phyloP scores from a whole-genome alignment of 2,113 vertebrate genomes.

The Cygnus buccinator region DNA sequence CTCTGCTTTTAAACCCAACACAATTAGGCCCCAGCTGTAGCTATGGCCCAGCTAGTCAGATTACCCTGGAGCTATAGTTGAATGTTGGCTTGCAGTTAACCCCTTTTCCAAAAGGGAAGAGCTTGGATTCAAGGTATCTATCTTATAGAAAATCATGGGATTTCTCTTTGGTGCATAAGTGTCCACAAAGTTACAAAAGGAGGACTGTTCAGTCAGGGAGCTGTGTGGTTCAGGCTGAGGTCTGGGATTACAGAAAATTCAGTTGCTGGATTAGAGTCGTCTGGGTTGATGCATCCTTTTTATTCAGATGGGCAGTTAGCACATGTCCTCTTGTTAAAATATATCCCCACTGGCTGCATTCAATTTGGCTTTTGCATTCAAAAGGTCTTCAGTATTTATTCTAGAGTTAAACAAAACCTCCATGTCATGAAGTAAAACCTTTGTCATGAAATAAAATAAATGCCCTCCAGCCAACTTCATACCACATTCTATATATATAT shows the following conservation, averaged over 20 bases:
- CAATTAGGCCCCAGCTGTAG: neutral
- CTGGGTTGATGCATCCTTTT: neutral
- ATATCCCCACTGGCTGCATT: neutral
- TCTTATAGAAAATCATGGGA: too few species aligned
- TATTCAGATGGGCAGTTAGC: neutral
- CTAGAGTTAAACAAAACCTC: neutral
- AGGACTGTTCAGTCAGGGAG: neutral
- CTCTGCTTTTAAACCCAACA: neutral
- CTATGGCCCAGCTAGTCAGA: neutral
- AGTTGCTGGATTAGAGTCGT: neutral
- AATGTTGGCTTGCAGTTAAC: neutral
- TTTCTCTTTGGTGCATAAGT: neutral
- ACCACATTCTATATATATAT: neutral
- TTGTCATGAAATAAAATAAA: neutral
- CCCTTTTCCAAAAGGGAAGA: neutral
- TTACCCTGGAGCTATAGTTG: neutral
- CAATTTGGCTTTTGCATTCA: neutral
- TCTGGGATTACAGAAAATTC: neutral
- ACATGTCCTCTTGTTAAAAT: neutral
- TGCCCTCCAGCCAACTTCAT: neutral
- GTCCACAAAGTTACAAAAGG: neutral
- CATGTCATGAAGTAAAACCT: neutral
- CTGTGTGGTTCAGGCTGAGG: neutral
- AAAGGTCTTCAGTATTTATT: neutral
- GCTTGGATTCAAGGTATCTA: neutral